Conservation (phyloP, 2,113 vertebrate genomes). For the Menidia beryllina region DNA sequence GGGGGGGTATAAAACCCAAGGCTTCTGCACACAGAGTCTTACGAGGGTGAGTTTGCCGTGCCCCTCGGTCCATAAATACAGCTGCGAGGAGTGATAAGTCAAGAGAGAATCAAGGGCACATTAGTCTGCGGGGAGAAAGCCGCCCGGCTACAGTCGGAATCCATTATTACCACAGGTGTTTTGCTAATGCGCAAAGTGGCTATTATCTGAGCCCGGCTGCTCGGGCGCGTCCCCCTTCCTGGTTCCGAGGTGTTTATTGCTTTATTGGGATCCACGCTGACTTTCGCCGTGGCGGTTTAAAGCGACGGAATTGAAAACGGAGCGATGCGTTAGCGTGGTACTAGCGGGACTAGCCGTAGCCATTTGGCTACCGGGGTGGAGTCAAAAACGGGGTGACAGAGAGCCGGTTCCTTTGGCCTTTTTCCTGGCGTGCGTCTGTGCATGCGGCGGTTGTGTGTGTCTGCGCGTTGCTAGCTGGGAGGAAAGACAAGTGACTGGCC, state of each 20-base stretch:
- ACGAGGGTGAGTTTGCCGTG: slow-evolving; percentile 24
- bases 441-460: slow-evolving; percentile 36
- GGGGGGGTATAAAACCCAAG: slow-evolving; percentile 21
- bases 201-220: slow-evolving; percentile 56
- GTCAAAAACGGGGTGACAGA: too few relatives aligned
- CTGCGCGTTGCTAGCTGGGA: slow-evolving; percentile 52
- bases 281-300: slow-evolving; percentile 60
- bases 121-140: slow-evolving; percentile 29
- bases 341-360: slow-evolving; percentile 34
- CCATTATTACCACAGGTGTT: slow-evolving; percentile 68
- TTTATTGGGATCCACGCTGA: slow-evolving; percentile 66
- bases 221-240: slow-evolving; percentile 35
- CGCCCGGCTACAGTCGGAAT: slow-evolving; percentile 41
- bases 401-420: not conserved
- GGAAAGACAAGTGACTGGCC: slow-evolving; percentile 64
- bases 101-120: slow-evolving; percentile 58
- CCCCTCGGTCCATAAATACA: slow-evolving; percentile 49
- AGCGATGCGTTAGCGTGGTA: slow-evolving; percentile 54
- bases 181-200: slow-evolving; percentile 68
- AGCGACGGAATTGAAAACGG: slow-evolving; percentile 52
- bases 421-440: slow-evolving; percentile 1
- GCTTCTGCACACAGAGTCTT: slow-evolving; percentile 44
- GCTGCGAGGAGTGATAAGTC: slow-evolving; percentile 62
- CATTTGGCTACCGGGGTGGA: too few relatives aligned
- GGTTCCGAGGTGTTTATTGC: slow-evolving; percentile 67